These are phyloP conservation scores for Gila robusta DNA, from an alignment of 2,797 vertebrate species.

Conservation along the genomic window DNA sequence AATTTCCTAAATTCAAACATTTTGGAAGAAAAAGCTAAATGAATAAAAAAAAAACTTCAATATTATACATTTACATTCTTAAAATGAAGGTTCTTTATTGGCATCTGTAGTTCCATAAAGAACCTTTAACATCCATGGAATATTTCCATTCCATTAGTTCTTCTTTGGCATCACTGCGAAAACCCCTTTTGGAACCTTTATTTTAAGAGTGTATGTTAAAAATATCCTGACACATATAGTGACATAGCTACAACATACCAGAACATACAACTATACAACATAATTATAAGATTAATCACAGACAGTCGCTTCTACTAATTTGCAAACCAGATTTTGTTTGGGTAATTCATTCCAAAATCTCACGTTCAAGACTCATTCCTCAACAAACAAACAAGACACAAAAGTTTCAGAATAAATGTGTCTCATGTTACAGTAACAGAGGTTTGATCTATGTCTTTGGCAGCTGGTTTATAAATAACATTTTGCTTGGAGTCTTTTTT, in stretches of 20 bases:
- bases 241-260: background rate
- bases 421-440: background rate
- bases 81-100: no score
- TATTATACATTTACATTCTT: background rate
- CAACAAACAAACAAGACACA: background rate
- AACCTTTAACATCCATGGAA: no score
- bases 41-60: background rate
- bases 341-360: background rate
- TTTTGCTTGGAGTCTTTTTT: constrained; percentile 64
- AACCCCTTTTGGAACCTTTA: background rate
- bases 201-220: background rate
- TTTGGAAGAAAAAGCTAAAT: background rate
- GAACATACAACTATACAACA: background rate
- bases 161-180: background rate
- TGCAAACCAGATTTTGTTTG: background rate
- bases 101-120: no score
- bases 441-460: constrained; percentile 56
- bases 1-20: background rate
- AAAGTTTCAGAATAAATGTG: background rate
- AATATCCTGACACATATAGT: background rate
- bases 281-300: background rate
- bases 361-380: background rate
- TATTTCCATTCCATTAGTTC: background rate
- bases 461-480: constrained; percentile 69
- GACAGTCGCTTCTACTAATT: background rate